Evolutionary conservation across 2,888 invertebrate species (phyloP), one percentile per base, ranked within the genome.

Genomic region (Rutpela maculata): DNA sequence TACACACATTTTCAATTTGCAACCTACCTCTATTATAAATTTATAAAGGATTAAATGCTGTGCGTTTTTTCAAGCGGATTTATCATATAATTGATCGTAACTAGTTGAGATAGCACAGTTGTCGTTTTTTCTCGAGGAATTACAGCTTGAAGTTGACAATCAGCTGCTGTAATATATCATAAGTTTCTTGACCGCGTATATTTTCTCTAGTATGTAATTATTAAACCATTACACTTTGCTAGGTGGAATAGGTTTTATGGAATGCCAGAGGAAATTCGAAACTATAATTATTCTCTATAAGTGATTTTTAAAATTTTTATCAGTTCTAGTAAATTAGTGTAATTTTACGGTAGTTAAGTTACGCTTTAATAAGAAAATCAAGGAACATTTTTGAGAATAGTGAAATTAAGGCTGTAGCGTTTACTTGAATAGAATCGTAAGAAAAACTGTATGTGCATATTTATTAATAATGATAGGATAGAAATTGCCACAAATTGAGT

Each of bases 111-210:
- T 11, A 43, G 15, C 67, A 22, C 19, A 15, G 67, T 57, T 17
- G 57, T 38, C n/a, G 22, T 17, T 63, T 63, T 26, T 63, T 63
- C 17, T 35, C 26, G 10, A 35, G 6, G 59, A 26, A 35, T 17
- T 57, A 35, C 26, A 17, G 57, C 35, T 35, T 11, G 31, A 31
- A 17, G 68, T 68, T 68, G 59, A 69, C 69, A 69, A 59, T 69
- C 69, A 69, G 69, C 69, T 69, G 69, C 59, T 69, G 57, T 17
- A 31, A 12, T 69, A 59, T 38, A 59, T 57, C 59, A 59, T 17
- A 56, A 19, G 31, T 69, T 68, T 68, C 62, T 63, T 63, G 31
- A n/a, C 62, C 62, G 62, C 18, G 62, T 50, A 50, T 15, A n/a
- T 62, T 62, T 31, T 62, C n/a, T 67, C 43, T 55, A 55, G 22